phyloP scores from a whole-genome alignment of 2,113 vertebrate species.

The Trogon surrucura region DNA sequence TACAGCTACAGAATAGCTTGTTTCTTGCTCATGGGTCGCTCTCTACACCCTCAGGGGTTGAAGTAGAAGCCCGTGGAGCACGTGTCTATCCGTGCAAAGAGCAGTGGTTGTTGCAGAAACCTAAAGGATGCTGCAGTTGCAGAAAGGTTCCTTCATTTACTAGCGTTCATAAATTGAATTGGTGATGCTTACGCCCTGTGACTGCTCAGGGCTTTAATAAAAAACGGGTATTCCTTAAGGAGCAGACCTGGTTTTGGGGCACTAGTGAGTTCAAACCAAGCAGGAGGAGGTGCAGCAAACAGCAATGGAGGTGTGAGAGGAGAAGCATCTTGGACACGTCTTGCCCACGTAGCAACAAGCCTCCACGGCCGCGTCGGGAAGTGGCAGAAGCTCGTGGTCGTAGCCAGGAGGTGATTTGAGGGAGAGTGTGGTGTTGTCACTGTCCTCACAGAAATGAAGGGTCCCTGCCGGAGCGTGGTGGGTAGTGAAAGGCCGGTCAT shows the following conservation, averaged over 20 bases:
- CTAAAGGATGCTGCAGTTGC: neutral
- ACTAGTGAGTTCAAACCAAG: neutral
- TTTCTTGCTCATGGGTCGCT: neutral
- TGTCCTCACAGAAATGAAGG: neutral
- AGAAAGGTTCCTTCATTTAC: neutral
- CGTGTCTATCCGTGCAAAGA: neutral
- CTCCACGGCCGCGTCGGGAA: neutral
- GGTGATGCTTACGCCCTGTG: neutral
- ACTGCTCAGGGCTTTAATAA: neutral
- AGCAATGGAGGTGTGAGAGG: neutral
- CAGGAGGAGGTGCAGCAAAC: neutral
- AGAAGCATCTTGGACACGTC: neutral
- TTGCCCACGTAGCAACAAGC: neutral
- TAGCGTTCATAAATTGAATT: neutral
- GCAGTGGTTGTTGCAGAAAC: neutral
- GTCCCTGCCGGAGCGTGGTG: accelerated
- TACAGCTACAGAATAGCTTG: neutral
- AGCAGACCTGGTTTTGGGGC: neutral
- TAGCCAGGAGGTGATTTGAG: neutral
- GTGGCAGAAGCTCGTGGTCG: accelerated
- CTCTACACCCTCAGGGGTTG: neutral
- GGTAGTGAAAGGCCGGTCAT: neutral
- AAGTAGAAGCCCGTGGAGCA: neutral
- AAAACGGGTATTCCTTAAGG: neutral
- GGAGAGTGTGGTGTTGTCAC: neutral